phyloP scores from a whole-genome alignment of 1,140 invertebrate genomes.

The Aporrectodea caliginosa region DNA sequence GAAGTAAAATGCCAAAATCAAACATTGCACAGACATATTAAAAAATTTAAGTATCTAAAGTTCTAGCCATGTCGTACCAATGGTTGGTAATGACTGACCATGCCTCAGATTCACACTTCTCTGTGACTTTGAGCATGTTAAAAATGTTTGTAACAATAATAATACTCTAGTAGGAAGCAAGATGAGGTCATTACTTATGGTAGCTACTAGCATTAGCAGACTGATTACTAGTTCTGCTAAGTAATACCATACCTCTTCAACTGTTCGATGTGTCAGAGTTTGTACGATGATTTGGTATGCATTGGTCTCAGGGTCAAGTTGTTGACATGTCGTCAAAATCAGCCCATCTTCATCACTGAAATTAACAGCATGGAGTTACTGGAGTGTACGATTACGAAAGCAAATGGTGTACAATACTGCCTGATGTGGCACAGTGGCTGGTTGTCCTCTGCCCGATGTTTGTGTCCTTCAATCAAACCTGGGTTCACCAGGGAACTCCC shows the following conservation, averaged over 20 bases:
- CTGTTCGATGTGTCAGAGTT: neutral
- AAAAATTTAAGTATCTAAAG: no score
- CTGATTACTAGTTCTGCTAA: neutral
- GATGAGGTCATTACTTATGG: no score
- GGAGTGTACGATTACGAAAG: no score
- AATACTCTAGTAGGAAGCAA: neutral
- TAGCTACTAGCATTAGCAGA: no score
- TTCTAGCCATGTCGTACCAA: no score
- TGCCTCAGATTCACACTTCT: neutral
- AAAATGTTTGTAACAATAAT: neutral
- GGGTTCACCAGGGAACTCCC: no score
- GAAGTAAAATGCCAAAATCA: neutral
- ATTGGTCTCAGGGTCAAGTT: neutral
- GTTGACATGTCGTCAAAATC: neutral
- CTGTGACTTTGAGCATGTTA: neutral
- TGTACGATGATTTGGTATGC: neutral
- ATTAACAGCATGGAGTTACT: neutral
- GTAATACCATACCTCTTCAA: neutral
- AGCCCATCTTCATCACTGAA: neutral
- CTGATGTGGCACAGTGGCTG: neutral
- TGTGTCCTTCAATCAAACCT: no score
- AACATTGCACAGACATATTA: no score
- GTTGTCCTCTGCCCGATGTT: neutral
- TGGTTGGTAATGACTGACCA: neutral
- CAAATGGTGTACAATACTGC: no score